Conservation (phyloP, 2,113 vertebrate species). For the human (Homo sapiens) region DNA sequence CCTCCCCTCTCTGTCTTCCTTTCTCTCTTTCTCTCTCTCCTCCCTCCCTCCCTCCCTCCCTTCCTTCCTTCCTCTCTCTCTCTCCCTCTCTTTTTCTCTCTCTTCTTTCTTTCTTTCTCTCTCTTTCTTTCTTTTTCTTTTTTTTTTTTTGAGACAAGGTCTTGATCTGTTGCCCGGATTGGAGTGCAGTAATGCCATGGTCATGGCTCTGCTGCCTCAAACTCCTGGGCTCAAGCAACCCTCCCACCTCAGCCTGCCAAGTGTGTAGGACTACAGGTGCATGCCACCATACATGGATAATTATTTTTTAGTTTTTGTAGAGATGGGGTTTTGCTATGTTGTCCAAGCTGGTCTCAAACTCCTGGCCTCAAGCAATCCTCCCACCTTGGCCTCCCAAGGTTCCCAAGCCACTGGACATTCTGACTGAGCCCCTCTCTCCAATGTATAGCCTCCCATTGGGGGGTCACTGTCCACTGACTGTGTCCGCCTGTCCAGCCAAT, state of each 20-base stretch:
- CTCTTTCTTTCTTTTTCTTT: rapidly evolving
- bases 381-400: neutral
- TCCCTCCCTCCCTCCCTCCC: too few relatives aligned
- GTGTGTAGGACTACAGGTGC: neutral
- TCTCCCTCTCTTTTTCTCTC: too few relatives aligned
- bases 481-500: neutral
- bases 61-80: too few relatives aligned
- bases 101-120: too few relatives aligned
- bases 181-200: neutral
- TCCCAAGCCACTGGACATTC: neutral
- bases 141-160: neutral
- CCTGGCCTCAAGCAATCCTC: neutral
- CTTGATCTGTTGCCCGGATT: neutral
- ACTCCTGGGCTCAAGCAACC: neutral
- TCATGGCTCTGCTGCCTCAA: neutral
- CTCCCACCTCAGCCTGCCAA: neutral
- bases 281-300: neutral
- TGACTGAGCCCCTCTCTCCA: neutral
- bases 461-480: neutral
- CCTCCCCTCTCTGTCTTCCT: too few relatives aligned
- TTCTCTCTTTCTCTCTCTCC: too few relatives aligned
- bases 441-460: neutral
- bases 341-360: neutral
- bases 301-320: neutral
- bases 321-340: neutral